A percentile compares a stretch with the other conserved stretches of the same genome.
phyloP scores from a whole-genome alignment of 2,888 invertebrate genomes.

The Trissonchulus sp. region DNA sequence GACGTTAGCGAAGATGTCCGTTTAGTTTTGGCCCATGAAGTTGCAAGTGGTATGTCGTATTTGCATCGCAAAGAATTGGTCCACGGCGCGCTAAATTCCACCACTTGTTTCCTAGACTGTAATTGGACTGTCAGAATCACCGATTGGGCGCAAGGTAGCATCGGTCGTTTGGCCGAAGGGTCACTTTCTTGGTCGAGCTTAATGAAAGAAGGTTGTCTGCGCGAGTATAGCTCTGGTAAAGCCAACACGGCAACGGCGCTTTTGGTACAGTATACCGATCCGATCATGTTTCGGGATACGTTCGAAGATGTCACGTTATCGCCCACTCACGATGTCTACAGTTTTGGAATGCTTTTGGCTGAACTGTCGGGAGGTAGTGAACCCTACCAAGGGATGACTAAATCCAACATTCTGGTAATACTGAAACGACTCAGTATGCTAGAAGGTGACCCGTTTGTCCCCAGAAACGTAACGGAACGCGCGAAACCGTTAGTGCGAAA shows the following conservation, averaged over 20 bases:
- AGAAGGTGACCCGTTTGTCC: too few relatives aligned
- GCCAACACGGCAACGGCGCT: conserved; percentile 8
- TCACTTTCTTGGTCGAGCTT: background rate
- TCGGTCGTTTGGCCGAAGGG: background rate
- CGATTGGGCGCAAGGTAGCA: conserved; percentile 8
- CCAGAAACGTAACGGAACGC: background rate
- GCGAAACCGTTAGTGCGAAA: background rate
- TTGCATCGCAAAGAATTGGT: conserved; percentile 1
- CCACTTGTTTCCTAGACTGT: background rate
- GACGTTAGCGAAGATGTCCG: conserved; percentile 12
- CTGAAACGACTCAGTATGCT: background rate
- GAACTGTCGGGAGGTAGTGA: conserved; percentile 7
- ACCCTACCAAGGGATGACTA: conserved; percentile 2
- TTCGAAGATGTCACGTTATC: background rate
- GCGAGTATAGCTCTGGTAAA: background rate
- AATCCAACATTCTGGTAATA: too few relatives aligned
- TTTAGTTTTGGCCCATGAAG: background rate
- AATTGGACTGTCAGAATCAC: conserved; percentile 9
- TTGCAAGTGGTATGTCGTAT: background rate
- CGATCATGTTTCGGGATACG: background rate
- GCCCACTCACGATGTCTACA: background rate
- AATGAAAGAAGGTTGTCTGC: too few relatives aligned
- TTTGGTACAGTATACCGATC: conserved; percentile 9
- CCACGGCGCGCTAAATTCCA: background rate
- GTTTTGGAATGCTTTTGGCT: conserved; percentile 5